phyloP scores from a whole-genome alignment of 2,113 vertebrate species.

The Xyliphius kryptos region DNA sequence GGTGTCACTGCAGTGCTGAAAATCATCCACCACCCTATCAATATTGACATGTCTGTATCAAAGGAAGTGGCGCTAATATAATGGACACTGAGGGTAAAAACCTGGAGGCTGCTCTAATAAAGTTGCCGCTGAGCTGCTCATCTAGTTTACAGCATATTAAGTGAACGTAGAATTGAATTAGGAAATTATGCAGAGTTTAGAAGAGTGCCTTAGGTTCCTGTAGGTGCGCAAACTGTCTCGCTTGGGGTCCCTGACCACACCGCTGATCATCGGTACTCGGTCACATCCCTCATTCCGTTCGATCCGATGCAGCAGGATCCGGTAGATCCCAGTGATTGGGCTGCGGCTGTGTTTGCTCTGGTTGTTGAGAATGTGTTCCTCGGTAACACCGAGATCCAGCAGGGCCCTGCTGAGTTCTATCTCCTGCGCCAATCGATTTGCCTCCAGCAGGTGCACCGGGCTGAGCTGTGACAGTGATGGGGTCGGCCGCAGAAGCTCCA shows the following conservation, averaged over 20 bases:
- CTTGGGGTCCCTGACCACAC: constrained; percentile 68
- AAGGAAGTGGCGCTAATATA: too few relatives aligned
- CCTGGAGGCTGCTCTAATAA: too few relatives aligned
- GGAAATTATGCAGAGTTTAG: constrained; percentile 84
- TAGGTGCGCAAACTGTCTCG: constrained; percentile 66
- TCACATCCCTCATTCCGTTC: constrained; percentile 74
- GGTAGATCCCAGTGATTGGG: constrained; percentile 78
- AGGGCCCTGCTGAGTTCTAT: constrained; percentile 74
- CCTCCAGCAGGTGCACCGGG: constrained; percentile 61
- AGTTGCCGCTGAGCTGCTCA: too few relatives aligned
- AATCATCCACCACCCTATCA: too few relatives aligned
- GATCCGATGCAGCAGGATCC: constrained; percentile 78
- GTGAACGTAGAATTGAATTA: constrained; percentile 46
- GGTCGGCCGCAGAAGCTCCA: constrained; percentile 70
- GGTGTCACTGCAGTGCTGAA: too few relatives aligned
- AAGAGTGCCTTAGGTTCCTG: constrained; percentile 76
- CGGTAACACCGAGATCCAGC: constrained; percentile 76
- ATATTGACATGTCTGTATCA: too few relatives aligned
- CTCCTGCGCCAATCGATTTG: constrained; percentile 48
- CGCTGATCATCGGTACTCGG: constrained; percentile 64
- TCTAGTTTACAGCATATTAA: too few relatives aligned
- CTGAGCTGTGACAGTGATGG: constrained; percentile 58
- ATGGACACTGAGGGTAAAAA: too few relatives aligned
- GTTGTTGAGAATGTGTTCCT: constrained; percentile 73
- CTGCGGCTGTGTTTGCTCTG: constrained; percentile 64